Base-by-base conservation (phyloP, 2,888 invertebrate species). In the Cinara cedri region DNA sequence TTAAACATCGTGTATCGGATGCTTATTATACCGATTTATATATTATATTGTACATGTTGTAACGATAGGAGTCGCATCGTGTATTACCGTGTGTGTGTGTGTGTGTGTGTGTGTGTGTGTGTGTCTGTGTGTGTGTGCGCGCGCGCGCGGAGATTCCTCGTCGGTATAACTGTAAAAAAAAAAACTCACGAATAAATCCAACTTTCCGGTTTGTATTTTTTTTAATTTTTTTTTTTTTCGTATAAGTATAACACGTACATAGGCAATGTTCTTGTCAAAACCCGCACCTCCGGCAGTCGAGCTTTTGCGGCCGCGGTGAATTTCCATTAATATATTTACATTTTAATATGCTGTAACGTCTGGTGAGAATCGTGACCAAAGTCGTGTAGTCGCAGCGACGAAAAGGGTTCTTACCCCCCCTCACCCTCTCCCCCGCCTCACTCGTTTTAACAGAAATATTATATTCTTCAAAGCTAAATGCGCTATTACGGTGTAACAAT, bases 151-250 rank as follows among this genome's bases (percentile, higher is more conserved):
- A 34, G 34, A 34, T 34, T 34, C 34, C 3, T 26, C 26, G 26
- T 60, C 10, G 26, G n/a, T n/a, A n/a, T 60, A 60, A 60, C 60
- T 60, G 60, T 60, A 60, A 60, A n/a, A n/a, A n/a, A n/a, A n/a
- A n/a, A n/a, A 60, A 60, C 26, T 60, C 60, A 3, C 24, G n/a
- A 9, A 60, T 60, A 24, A 26, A 60, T 60, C 0, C 34, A 19
- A 49, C 6, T 4, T 65, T 49, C 49, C 26, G 24, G 46, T 46
- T 21, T 21, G 65, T 24, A 6, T 34, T 34, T 44, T 66, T 42
- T 19, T 46, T 21, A n/a, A 46, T 24, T 3, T 34, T 34, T 44
- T 66, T 42, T 19, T 57, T 57, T 26, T 16, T 60, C 13, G n/a
- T 26, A 51, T 51, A 26, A n/a, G 8, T 46, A 9, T 10, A 16